Evolutionary conservation across 2,888 invertebrate species (phyloP).

Genomic region (Caenorhabditis afra): DNA sequence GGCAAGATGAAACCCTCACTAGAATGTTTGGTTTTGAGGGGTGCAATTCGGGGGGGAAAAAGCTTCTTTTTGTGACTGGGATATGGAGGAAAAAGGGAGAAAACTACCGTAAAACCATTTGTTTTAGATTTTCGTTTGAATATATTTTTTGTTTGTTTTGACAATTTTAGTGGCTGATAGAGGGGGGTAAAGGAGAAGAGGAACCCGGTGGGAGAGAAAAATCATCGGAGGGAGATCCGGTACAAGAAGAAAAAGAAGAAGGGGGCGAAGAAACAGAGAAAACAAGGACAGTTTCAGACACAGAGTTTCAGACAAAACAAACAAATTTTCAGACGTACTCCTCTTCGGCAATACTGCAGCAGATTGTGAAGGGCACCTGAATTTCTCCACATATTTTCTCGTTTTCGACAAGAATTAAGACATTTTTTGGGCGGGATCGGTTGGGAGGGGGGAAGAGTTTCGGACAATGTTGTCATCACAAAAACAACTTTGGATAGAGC

Average conservation of each 20-base stretch:
- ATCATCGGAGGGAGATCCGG: conserved; percentile 44
- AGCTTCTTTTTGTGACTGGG: no score
- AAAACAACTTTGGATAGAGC: not conserved
- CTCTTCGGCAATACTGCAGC: conserved; percentile 58
- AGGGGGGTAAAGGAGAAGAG: conserved; percentile 10
- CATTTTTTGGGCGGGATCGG: no score
- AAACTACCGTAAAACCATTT: no score
- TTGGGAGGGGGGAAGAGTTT: not conserved
- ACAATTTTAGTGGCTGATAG: no score
- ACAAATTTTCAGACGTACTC: conserved; percentile 57
- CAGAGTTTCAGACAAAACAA: not conserved
- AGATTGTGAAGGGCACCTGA: conserved; percentile 59
- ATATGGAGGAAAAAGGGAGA: no score
- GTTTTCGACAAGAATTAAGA: no score
- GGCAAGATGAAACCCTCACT: no score
- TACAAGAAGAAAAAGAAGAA: not conserved
- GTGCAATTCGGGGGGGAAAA: no score
- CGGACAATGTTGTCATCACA: not conserved
- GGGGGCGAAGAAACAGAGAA: conserved; percentile 16
- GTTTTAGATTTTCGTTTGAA: no score
- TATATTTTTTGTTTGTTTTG: no score
- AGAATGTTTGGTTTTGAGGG: no score
- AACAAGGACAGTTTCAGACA: not conserved
- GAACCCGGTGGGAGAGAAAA: conserved; percentile 33
- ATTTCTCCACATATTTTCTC: conserved; percentile 18